Percentiles rank a stretch among this genome's conserved stretches.
Evolutionary conservation across 2,113 vertebrate genomes (phyloP).

Genomic region (Proterorhinus semilunaris): DNA sequence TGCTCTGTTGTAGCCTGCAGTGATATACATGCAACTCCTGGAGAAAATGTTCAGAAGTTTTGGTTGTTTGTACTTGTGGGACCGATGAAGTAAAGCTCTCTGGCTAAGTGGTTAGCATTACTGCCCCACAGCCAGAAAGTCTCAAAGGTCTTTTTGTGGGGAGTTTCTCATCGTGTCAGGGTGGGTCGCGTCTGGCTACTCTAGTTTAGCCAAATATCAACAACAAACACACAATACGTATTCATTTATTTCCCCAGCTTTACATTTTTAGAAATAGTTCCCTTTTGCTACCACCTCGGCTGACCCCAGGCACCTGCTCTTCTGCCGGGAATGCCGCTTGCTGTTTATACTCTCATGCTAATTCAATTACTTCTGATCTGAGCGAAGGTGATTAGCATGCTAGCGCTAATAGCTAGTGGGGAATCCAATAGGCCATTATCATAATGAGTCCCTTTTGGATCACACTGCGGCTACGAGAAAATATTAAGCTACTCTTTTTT

Average conservation of each 20-base stretch:
- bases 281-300: slow-evolving; percentile 26
- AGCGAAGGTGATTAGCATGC: slow-evolving; percentile 63
- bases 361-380: slow-evolving; percentile 62
- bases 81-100: not conserved
- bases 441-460: slow-evolving; percentile 60
- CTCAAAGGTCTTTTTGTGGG: no score
- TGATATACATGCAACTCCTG: not conserved
- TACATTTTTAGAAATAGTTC: slow-evolving; percentile 1
- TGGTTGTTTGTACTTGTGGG: slow-evolving; percentile 8
- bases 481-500: slow-evolving; percentile 8
- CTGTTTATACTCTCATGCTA: slow-evolving; percentile 60
- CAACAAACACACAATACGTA: no score
- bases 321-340: slow-evolving; percentile 13
- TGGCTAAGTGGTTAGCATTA: no score
- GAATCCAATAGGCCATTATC: slow-evolving; percentile 63
- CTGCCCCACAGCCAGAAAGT: no score
- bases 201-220: no score
- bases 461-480: slow-evolving; percentile 28
- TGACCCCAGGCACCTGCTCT: slow-evolving; percentile 23
- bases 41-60: not conserved
- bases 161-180: no score
- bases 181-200: no score
- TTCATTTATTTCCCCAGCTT: not conserved
- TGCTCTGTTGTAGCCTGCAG: not conserved
- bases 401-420: slow-evolving; percentile 64